Base-by-base conservation (phyloP, 1,140 invertebrate genomes). In the Lerema accius region DNA sequence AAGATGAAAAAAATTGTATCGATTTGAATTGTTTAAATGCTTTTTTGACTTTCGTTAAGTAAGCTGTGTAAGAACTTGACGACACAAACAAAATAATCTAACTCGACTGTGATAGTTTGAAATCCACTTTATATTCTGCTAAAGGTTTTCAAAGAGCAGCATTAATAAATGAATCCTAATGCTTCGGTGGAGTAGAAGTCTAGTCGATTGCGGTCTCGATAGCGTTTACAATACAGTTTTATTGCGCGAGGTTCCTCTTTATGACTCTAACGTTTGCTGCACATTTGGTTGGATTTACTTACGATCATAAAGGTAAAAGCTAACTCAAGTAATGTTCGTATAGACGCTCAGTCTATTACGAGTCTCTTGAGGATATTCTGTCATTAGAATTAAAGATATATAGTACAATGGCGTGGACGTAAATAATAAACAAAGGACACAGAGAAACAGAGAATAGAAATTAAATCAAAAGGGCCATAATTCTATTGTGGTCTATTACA, bases 161-260 rank as follows among this genome's bases (percentile, higher is more conserved):
- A 32, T 9, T 32, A 32, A 32, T 32, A 32, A 32, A 32, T 32
- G 28, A 32, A 32, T 32, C 28, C 9, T 32, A 32, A 32, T 32
- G 28, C 28, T 32, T 9, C 28, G 7, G 28, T 32, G 1, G 28
- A 1, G 19, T 23, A 3, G 4, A 4, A 32, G 28, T 32, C 28
- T 9, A 32, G 19, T 48, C 26, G 19, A 48, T 48, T 11, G 45
- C 17, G 16, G 11, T 28, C 46, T 26, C 43, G 2, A 9, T 48
- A 48, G n/a, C 46, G 46, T 28, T 48, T 48, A 48, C 19, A 9
- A 48, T 32, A 7, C 7, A 32, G 28, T 32, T 32, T 32, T 32
- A 32, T 32, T 32, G 9, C 28, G 4, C 4, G 9, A 23, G 2
- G 5, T 2, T 23, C 19, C 9, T 9, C 28, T 32, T 32, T 32